Evolutionary conservation across 2,113 vertebrate genomes (phyloP), one percentile per base, ranked within the genome.

Genomic region (Megaceryle maxima): DNA sequence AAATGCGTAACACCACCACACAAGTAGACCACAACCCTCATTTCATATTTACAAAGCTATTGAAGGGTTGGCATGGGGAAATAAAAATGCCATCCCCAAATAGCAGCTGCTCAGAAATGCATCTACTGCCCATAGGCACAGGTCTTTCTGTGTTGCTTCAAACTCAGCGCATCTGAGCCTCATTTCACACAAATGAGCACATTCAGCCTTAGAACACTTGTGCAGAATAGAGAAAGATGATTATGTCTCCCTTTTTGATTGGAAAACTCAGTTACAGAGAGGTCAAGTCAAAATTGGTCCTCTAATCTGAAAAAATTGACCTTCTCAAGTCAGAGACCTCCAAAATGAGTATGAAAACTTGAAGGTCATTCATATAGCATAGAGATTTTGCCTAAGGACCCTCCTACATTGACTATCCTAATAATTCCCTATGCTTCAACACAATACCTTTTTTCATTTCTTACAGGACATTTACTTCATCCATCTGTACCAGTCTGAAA

Each of bases 1-100:
- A 94, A 94, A 68, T 43, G 46, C 13, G 4, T 64, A 92, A 73
- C 55, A 76, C 51, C 70, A 67, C 92, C 95, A 91, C 92, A 93
- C 88, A 96, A 88, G 86, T 24, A 84, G 83, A 88, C 77, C 74
- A 83, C 74, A 89, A 66, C 25, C 5, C 25, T 90, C 44, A 72
- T 68, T 33, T 88, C 37, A 20, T 69, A 59, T 91, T 94, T 89
- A 33, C 28, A 77, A 72, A 89, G 67, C 13, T 87, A 62, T 3
- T 69, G 46, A 85, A 91, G 39, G 16, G 20, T 33, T 83, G 80
- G 31, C 20, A 73, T 5, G 59, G 46, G 13, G 46, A 91, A 79
- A 9, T 24, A 73, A 79, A 29, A 79, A 48, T 12, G 26, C 1
- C 2, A 6, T n/a, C 15, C 11, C 55, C 76, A 43, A 62, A 11